phyloP scores from a whole-genome alignment of 64 coral and sea anemone genomes.

The Catalaphyllia jardinei region DNA sequence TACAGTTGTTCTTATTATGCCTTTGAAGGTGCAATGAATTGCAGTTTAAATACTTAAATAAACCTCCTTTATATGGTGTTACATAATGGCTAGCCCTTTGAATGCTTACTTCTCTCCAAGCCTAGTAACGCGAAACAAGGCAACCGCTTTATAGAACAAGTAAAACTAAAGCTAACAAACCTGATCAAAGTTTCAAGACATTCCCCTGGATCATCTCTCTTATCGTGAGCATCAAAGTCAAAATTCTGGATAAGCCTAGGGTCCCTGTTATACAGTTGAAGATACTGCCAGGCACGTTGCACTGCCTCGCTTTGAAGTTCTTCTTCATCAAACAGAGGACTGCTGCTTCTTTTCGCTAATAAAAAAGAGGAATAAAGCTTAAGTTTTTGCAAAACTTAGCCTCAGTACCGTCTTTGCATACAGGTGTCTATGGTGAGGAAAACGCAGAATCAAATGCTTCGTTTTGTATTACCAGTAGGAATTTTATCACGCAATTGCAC shows the following conservation, averaged over 20 bases:
- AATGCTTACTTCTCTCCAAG: neutral
- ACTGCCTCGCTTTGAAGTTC: slow-evolving; percentile 60
- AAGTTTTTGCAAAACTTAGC: too few relatives aligned
- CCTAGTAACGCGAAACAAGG: neutral
- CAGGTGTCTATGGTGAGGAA: too few relatives aligned
- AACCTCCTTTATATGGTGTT: too few relatives aligned
- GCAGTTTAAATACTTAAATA: too few relatives aligned
- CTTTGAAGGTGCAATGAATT: too few relatives aligned
- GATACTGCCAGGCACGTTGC: slow-evolving; percentile 65
- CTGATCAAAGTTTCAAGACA: slow-evolving; percentile 36
- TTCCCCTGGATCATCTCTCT: neutral
- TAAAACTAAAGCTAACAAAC: neutral
- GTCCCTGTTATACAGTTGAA: slow-evolving; percentile 25
- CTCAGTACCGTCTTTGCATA: too few relatives aligned
- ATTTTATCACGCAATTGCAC: too few relatives aligned
- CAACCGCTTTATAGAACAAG: neutral
- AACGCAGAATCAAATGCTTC: too few relatives aligned
- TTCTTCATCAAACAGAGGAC: slow-evolving; percentile 44
- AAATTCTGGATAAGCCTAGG: slow-evolving; percentile 39
- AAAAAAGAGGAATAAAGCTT: neutral
- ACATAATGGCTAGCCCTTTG: neutral
- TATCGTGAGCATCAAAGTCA: slow-evolving; percentile 14
- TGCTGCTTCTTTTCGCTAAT: neutral
- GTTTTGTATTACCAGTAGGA: too few relatives aligned
- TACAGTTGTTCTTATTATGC: too few relatives aligned